These are phyloP conservation scores for Chaetura pelagica DNA, from an alignment of 2,113 vertebrate genomes.

Conservation along the genomic window DNA sequence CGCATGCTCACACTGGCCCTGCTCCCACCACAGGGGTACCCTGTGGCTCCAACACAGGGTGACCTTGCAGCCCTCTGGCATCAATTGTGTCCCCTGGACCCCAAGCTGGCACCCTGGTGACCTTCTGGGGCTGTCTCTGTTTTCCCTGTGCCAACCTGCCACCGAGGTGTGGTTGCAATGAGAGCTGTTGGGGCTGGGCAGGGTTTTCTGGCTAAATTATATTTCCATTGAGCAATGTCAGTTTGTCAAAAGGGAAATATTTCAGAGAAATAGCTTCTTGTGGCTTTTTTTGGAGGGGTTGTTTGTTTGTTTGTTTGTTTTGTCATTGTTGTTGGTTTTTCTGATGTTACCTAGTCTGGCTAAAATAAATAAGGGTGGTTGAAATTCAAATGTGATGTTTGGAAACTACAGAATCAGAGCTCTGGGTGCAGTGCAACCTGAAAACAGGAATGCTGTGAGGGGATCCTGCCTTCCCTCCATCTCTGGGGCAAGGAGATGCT, in stretches of 20 bases:
- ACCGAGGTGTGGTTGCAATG: background rate
- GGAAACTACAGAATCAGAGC: background rate
- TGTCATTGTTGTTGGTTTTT: background rate
- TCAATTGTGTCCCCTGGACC: fast-evolving
- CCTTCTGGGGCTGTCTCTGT: fast-evolving
- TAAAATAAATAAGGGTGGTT: background rate
- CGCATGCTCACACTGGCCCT: fast-evolving
- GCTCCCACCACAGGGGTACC: background rate
- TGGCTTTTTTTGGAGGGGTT: background rate
- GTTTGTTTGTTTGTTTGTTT: too few relatives aligned
- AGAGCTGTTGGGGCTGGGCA: background rate
- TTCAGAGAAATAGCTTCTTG: background rate
- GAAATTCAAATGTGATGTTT: background rate
- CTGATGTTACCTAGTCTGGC: background rate
- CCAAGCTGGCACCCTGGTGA: background rate
- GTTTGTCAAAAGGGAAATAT: slow-evolving; percentile 2
- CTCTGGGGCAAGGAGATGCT: background rate
- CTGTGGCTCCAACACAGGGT: background rate
- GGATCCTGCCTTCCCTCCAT: background rate
- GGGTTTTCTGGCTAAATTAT: background rate
- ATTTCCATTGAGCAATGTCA: background rate
- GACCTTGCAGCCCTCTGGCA: background rate
- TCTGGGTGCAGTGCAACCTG: background rate
- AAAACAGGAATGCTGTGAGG: fast-evolving
- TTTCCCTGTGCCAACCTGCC: background rate